Evolutionary conservation across 2,797 vertebrate genomes (phyloP).

Genomic region (Apogon talboti): DNA sequence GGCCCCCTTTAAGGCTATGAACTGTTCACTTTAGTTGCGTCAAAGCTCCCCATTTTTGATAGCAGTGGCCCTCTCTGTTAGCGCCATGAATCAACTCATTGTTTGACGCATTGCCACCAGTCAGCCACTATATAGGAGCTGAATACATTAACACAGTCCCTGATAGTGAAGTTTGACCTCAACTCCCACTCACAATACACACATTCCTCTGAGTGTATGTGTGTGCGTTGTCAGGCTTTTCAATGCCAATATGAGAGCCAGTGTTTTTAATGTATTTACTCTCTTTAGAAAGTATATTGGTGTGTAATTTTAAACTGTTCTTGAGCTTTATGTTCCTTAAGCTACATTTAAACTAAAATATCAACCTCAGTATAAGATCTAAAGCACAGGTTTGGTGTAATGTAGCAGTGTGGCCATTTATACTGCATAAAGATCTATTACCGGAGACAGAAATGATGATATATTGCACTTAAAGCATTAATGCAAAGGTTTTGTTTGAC

Average conservation of each 20-base stretch:
- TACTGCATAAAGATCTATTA: too few species aligned
- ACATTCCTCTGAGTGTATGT: constrained; percentile 51
- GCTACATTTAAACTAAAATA: too few species aligned
- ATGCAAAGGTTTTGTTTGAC: not conserved
- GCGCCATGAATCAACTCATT: constrained; percentile 64
- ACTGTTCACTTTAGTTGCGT: constrained; percentile 51
- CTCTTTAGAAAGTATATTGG: too few species aligned
- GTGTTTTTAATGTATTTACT: not conserved
- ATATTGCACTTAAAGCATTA: too few species aligned
- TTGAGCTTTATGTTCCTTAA: not conserved
- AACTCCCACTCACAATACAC: constrained; percentile 71
- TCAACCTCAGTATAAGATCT: too few species aligned
- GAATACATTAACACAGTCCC: constrained; percentile 73
- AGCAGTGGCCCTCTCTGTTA: constrained; percentile 20
- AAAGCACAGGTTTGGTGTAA: too few species aligned
- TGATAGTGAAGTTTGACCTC: constrained; percentile 68
- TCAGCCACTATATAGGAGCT: constrained; percentile 55
- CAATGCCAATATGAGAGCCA: constrained; percentile 1
- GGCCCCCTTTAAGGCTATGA: constrained; percentile 40
- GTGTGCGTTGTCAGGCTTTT: constrained; percentile 22
- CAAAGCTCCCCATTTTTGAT: constrained; percentile 52
- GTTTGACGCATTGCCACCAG: constrained; percentile 48
- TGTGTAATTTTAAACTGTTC: too few species aligned
- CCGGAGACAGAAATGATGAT: too few species aligned
- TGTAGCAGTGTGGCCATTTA: too few species aligned